Conservation (phyloP, 2,113 vertebrate genomes). For the Murina feae region DNA sequence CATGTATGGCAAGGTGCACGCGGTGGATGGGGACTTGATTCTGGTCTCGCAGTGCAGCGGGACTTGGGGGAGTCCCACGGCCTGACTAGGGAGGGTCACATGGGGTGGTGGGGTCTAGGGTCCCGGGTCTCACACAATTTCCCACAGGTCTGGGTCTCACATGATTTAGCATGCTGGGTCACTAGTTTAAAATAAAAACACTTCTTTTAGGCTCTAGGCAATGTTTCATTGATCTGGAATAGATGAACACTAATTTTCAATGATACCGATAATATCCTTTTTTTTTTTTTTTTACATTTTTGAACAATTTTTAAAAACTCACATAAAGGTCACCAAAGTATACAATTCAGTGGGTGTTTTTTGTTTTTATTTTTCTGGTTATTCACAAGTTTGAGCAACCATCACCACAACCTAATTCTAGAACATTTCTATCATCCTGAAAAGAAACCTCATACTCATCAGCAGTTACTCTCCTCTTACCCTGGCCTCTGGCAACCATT, state of each 20-base stretch:
- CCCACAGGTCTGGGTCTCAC: no score
- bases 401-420: neutral
- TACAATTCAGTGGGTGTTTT: neutral
- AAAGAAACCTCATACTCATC: neutral
- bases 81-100: no score
- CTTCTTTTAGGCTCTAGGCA: neutral
- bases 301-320: neutral
- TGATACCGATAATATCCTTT: neutral
- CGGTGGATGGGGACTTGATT: no score
- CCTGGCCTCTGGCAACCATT: neutral
- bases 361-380: neutral
- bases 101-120: no score
- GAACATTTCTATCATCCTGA: neutral
- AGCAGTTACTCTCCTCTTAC: neutral
- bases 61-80: no score
- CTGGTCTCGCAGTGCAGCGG: no score
- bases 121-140: no score
- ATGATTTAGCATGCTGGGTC: no score
- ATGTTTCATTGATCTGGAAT: neutral
- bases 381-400: neutral
- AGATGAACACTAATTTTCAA: neutral
- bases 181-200: conserved; percentile 2
- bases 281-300: neutral
- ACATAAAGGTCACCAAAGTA: neutral
- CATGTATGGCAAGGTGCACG: no score